Percentiles rank a stretch among this genome's conserved stretches.
These are phyloP conservation scores for Echiichthys vipera DNA, from an alignment of 2,797 vertebrate species.

Conservation along the genomic window DNA sequence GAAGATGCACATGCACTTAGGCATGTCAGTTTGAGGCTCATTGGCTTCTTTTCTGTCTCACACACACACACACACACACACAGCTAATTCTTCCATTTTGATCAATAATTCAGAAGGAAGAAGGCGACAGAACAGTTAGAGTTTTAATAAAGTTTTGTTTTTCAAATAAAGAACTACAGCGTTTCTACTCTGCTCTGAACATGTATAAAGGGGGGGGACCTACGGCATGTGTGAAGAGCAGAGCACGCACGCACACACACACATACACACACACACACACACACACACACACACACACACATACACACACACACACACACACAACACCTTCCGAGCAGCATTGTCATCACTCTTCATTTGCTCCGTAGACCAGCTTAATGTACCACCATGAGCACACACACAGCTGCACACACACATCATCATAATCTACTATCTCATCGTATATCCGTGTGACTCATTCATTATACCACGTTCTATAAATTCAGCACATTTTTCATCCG, in stretches of 20 bases:
- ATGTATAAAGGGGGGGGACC: not conserved
- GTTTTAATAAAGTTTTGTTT: constrained; percentile 10
- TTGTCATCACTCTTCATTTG: constrained; percentile 63
- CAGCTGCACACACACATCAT: constrained; percentile 48
- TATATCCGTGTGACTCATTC: constrained; percentile 61
- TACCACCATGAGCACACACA: constrained; percentile 3
- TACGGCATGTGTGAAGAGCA: constrained; percentile 1
- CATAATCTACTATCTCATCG: constrained; percentile 63
- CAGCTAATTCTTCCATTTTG: constrained; percentile 47
- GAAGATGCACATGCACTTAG: not conserved
- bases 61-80: constrained; percentile 3
- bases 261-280: not conserved
- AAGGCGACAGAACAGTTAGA: constrained; percentile 28
- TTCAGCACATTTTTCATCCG: constrained; percentile 69
- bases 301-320: not conserved
- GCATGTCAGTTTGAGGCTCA: constrained; percentile 16
- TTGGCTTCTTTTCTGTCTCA: not conserved
- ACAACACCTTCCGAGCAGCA: constrained; percentile 32
- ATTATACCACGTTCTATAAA: constrained; percentile 58
- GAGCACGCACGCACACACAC: too few relatives aligned
- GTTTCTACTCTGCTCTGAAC: constrained; percentile 1
- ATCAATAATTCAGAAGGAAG: constrained; percentile 49
- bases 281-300: constrained; percentile 4
- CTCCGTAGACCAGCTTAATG: constrained; percentile 30
- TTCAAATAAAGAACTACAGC: constrained; percentile 1